A percentile compares a stretch with the other conserved stretches of the same genome.
Conservation (phyloP, 1,140 invertebrate genomes). For the Episyrphus balteatus region DNA sequence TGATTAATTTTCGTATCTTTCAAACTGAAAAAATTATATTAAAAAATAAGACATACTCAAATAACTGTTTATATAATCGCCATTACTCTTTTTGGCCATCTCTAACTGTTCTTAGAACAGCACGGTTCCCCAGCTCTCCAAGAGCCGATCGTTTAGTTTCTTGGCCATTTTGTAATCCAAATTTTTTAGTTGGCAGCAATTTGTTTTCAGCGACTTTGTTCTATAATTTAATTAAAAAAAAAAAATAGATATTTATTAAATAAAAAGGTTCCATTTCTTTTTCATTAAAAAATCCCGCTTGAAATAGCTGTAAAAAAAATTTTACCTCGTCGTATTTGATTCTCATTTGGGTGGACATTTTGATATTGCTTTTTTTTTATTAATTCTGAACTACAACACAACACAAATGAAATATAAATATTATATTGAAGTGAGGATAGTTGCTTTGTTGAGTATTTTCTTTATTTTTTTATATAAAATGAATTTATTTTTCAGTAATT, state of each 20-base stretch:
- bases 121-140: constrained; percentile 32
- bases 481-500: too few species aligned
- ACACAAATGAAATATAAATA: too few species aligned
- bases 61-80: background rate
- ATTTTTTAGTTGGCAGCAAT: constrained; percentile 25
- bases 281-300: too few species aligned
- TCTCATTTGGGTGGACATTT: too few species aligned
- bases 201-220: constrained; percentile 25
- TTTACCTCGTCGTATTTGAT: too few species aligned
- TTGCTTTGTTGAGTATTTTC: too few species aligned
- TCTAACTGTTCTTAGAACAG: constrained; percentile 12
- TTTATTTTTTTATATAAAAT: too few species aligned
- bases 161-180: constrained; percentile 22
- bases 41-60: background rate
- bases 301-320: too few species aligned
- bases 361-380: too few species aligned
- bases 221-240: constrained; percentile 9
- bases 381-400: too few species aligned
- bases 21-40: constrained; percentile 8
- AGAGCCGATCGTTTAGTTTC: constrained; percentile 30
- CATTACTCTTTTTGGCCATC: constrained; percentile 26
- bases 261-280: too few species aligned
- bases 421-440: too few species aligned
- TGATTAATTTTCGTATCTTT: constrained; percentile 18
- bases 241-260: background rate